Base-by-base conservation (phyloP, 2,888 invertebrate species). In the Neuroscelio doddi region DNA sequence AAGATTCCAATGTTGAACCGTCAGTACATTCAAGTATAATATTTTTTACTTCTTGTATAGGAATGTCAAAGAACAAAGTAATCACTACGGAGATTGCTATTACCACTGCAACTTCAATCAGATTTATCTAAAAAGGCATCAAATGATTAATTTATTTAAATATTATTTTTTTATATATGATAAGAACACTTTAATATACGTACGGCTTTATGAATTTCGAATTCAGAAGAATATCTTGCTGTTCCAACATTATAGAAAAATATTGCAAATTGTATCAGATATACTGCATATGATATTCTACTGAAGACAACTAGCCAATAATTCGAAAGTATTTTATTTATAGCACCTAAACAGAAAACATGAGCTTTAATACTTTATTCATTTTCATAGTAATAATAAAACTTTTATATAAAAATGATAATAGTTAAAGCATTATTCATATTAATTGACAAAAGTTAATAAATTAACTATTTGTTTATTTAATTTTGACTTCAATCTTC, bases 231-330 rank as follows among this genome's bases (percentile, higher is more conserved):
- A 38, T 89, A 88, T 74, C 88, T 88, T 0, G 87, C 86, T n/a
- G 87, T 88, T 39, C 89, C 91, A 15, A 89, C 88, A 45, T 88
- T 89, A 66, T 90, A 90, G 61, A 91, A 88, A 72, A 90, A 90
- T 39, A 91, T 87, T 14, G 89, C 85, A 74, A 91, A 91, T 78
- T 90, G 90, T 26, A 88, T 87, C 26, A 92, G 85, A 69, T 91
- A 91, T 55, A 91, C 85, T 0, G 91, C 89, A 70, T 91, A 91
- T 1, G 91, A 90, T 21, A 92, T 86, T 32, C 89, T 87, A 70
- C 91, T 91, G 64, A 91, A 86, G 56, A 91, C 77, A 4, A 89
- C 81, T 67, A 91, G 77, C 9, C 88, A 87, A 12, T 88, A 86
- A 42, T 87, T 87, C 69, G 88, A 86, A 0, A 90, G 84, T 3